Conservation (phyloP, 2,113 vertebrate genomes). For the Menura novaehollandiae region DNA sequence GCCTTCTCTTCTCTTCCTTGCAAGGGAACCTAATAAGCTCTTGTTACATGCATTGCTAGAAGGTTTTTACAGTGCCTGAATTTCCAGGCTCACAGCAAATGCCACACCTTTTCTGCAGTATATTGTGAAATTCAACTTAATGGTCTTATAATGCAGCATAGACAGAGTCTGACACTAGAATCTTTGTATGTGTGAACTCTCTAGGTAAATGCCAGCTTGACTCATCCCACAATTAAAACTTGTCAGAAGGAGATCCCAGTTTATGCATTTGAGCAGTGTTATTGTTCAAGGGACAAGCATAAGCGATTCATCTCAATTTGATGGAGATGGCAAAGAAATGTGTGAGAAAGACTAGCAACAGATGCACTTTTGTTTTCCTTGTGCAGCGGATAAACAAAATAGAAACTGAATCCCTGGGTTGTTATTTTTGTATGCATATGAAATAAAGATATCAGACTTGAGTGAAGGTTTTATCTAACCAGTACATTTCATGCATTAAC, state of each 20-base stretch:
- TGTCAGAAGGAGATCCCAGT: not conserved
- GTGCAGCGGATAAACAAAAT: conserved; percentile 8
- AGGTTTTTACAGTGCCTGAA: not conserved
- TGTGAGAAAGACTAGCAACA: conserved; percentile 9
- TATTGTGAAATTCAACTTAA: not conserved
- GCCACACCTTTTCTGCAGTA: not conserved
- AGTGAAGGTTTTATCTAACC: not conserved
- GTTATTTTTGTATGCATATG: not conserved
- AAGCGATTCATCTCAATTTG: conserved; percentile 7
- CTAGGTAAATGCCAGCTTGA: conserved; percentile 19
- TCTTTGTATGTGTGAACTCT: not conserved
- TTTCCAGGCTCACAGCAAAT: not conserved
- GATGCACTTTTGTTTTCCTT: conserved; percentile 34
- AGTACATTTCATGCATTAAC: not conserved
- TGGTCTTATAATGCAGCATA: not conserved
- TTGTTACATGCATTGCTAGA: not conserved
- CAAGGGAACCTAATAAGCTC: not conserved
- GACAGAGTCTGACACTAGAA: not conserved
- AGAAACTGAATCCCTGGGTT: not conserved
- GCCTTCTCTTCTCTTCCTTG: not conserved
- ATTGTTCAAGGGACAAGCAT: not conserved
- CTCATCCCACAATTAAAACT: conserved; percentile 24
- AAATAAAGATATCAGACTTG: not conserved
- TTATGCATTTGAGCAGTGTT: not conserved
- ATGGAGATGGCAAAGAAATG: not conserved